phyloP scores from a whole-genome alignment of 2,113 vertebrate genomes.

The Esox niger region DNA sequence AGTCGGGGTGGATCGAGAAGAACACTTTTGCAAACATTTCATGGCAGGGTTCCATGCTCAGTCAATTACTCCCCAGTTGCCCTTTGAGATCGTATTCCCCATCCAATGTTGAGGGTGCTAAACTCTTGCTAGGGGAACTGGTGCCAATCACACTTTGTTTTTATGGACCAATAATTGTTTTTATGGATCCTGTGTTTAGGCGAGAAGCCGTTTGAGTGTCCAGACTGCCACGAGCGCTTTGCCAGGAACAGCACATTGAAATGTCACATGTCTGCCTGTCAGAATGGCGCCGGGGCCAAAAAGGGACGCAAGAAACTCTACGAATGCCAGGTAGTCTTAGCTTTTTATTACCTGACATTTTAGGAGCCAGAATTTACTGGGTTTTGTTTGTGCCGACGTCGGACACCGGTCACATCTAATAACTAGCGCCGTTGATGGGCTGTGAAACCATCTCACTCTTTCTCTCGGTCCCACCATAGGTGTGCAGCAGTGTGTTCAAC shows the following conservation, averaged over 20 bases:
- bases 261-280: conserved; percentile 95
- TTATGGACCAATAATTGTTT: too few relatives aligned
- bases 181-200: conserved; percentile 75
- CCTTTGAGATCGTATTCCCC: background rate
- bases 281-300: conserved; percentile 93
- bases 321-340: conserved; percentile 87
- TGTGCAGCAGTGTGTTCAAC: conserved; percentile 95
- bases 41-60: too few relatives aligned
- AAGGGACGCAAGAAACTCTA: conserved; percentile 98
- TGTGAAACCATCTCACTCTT: background rate
- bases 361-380: background rate
- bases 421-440: background rate
- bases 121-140: too few relatives aligned
- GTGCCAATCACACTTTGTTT: too few relatives aligned
- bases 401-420: background rate
- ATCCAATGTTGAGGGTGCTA: too few relatives aligned
- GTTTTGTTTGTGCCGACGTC: too few relatives aligned
- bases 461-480: conserved; percentile 66
- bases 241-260: conserved; percentile 96
- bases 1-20: too few relatives aligned
- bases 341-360: background rate
- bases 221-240: conserved; percentile 95
- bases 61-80: too few relatives aligned
- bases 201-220: conserved; percentile 97
- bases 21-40: too few relatives aligned